phyloP scores from a whole-genome alignment of 2,113 vertebrate genomes.

The Pseudolaguvia tuberculata region DNA sequence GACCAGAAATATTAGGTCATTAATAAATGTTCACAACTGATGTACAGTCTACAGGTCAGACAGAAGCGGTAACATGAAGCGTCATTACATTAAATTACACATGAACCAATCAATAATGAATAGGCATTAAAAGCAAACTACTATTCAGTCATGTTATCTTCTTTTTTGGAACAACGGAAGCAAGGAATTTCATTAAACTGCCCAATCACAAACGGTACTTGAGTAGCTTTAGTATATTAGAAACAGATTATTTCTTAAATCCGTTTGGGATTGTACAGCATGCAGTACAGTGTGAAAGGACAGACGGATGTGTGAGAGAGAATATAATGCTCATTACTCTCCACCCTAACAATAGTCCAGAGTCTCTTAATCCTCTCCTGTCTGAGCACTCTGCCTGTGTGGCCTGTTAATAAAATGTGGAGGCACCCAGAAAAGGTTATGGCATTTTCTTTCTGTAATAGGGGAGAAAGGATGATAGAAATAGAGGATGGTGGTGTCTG shows the following conservation, averaged over 20 bases:
- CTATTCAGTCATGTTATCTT: not conserved
- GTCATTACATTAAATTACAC: not conserved
- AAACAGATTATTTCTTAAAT: not conserved
- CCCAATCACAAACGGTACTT: not conserved
- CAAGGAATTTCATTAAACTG: not conserved
- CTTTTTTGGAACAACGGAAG: too few species aligned
- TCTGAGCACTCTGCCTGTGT: constrained; percentile 10
- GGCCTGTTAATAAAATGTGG: constrained; percentile 28
- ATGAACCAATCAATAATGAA: not conserved
- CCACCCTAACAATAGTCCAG: constrained; percentile 18
- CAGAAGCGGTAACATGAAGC: not conserved
- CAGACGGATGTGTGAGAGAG: constrained; percentile 9
- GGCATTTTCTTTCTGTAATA: constrained; percentile 11
- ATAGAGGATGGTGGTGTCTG: not conserved
- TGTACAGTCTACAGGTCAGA: not conserved
- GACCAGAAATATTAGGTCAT: not conserved
- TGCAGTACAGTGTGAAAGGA: not conserved
- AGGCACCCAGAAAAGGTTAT: constrained; percentile 22
- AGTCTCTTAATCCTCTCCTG: not conserved
- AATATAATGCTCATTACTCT: constrained; percentile 22
- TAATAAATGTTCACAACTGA: not conserved
- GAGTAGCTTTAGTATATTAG: not conserved
- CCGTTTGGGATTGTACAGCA: not conserved
- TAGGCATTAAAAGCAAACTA: not conserved
- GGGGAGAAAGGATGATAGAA: constrained; percentile 1